Conservation (phyloP, 2,113 vertebrate species). For the Leptocoma aspasia region DNA sequence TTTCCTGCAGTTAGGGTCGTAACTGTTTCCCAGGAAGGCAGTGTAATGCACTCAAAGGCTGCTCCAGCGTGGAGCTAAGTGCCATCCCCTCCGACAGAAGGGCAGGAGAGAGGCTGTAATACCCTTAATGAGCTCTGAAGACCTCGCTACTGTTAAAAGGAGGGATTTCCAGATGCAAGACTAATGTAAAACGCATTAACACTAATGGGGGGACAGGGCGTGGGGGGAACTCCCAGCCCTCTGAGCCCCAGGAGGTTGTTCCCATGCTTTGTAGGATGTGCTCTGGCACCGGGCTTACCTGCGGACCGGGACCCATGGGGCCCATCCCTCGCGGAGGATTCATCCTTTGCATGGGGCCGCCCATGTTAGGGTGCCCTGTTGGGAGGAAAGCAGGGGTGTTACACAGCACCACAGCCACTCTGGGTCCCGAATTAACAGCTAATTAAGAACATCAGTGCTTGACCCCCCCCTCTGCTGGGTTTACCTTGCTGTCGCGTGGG, state of each 20-base stretch:
- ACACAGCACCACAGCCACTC: background rate
- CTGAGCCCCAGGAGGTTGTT: slow-evolving; percentile 11
- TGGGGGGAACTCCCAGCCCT: slow-evolving; percentile 11
- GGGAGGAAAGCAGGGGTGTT: background rate
- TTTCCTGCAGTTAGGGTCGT: slow-evolving; percentile 24
- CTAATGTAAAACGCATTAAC: slow-evolving; percentile 70
- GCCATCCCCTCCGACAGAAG: slow-evolving; percentile 33
- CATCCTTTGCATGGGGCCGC: slow-evolving; percentile 97
- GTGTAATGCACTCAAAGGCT: slow-evolving; percentile 27
- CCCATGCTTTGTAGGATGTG: background rate
- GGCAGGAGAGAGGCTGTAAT: slow-evolving; percentile 34
- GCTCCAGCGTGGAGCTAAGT: background rate
- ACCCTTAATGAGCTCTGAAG: slow-evolving; percentile 53
- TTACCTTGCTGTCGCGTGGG: slow-evolving; percentile 96
- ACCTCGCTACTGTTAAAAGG: slow-evolving; percentile 33
- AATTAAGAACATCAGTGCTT: accelerated
- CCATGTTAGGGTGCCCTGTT: slow-evolving; percentile 91
- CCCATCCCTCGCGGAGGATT: slow-evolving; percentile 97
- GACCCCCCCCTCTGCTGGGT: background rate
- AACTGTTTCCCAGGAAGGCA: slow-evolving; percentile 29
- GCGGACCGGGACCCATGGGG: slow-evolving; percentile 95
- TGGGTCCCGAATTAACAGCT: background rate
- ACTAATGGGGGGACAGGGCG: slow-evolving; percentile 45
- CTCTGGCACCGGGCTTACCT: slow-evolving; percentile 77
- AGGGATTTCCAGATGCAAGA: slow-evolving; percentile 61